Percentiles rank a stretch among this genome's conserved stretches.
These are phyloP conservation scores for Salticus scenicus DNA, from an alignment of 2,888 invertebrate genomes.

Conservation along the genomic window DNA sequence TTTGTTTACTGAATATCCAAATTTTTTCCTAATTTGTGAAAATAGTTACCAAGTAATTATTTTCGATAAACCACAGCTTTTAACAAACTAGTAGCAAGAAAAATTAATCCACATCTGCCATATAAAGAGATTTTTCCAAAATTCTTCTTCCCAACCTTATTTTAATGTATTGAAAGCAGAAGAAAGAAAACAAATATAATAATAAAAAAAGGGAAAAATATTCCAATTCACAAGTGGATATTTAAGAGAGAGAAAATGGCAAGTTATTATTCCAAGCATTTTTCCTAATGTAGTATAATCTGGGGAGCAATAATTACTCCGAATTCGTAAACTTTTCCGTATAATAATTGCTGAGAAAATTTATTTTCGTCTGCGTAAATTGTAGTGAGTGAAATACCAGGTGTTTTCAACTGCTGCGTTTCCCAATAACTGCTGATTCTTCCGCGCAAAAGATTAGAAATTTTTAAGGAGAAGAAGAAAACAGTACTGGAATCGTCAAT, in stretches of 20 bases:
- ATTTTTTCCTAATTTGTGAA: no score
- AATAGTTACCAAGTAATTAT: background rate
- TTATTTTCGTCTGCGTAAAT: background rate
- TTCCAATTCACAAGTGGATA: background rate
- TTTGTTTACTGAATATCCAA: no score
- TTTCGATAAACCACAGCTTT: background rate
- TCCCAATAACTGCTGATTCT: background rate
- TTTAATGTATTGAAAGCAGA: background rate
- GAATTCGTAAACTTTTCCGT: background rate
- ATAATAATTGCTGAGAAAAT: conserved; percentile 4
- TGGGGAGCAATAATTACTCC: background rate
- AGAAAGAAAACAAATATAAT: background rate
- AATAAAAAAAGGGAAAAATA: background rate
- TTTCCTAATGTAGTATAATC: background rate
- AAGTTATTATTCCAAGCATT: background rate
- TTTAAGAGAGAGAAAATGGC: background rate
- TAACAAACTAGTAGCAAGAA: background rate
- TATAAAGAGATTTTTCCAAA: background rate
- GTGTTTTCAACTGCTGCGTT: background rate
- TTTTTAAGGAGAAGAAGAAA: background rate
- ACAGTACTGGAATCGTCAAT: background rate
- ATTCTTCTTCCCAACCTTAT: background rate
- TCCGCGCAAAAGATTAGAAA: background rate
- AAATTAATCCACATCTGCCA: background rate
- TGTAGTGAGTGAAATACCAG: background rate